Evolutionary conservation across 2,113 vertebrate genomes (phyloP), one percentile per base, ranked within the genome.

Genomic region (Bufo bufo): DNA sequence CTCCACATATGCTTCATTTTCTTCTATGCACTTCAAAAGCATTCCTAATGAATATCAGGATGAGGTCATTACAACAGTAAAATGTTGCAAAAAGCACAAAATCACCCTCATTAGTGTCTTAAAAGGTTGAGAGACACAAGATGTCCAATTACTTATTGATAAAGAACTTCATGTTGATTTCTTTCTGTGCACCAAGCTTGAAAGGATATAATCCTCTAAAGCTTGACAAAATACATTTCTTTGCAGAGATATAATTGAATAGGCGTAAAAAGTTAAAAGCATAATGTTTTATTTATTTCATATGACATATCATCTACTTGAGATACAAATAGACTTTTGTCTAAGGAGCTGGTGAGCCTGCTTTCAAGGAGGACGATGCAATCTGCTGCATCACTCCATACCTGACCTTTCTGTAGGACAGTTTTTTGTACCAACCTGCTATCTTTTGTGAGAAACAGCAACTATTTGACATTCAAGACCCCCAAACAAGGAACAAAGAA

Each of bases 91-190:
- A 75, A 86, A 78, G 23, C 72, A 77, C 71, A 77, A 85, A 85
- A 85, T 77, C 84, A 77, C 84, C 72, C 84, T 85, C 71, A 86
- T 86, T 86, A 86, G 72, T 77, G 72, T 63, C 54, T 77, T 61
- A 86, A 86, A 86, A 86, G 71, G 84, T 61, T 77, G 84, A 86
- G 72, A 77, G 72, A 86, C 56, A 86, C 52, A 47, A 50, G 58
- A 86, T 63, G 72, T 77, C 74, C 84, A 86, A 86, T 86, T 78
- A 86, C 56, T 63, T 86, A 86, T 77, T 86, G 72, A 86, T 77
- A 78, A 65, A 86, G 84, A 86, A 45, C 45, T 86, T 61, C 56
- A 61, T 86, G 84, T 86, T 86, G 71, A 77, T 86, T 86, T 77
- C 56, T 75, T 4, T 63, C 58, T 16, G 56, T 63, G 52, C 72